These are phyloP conservation scores for Philhelius pedissequus DNA, from an alignment of 2,888 invertebrate species.

Conservation along the genomic window DNA sequence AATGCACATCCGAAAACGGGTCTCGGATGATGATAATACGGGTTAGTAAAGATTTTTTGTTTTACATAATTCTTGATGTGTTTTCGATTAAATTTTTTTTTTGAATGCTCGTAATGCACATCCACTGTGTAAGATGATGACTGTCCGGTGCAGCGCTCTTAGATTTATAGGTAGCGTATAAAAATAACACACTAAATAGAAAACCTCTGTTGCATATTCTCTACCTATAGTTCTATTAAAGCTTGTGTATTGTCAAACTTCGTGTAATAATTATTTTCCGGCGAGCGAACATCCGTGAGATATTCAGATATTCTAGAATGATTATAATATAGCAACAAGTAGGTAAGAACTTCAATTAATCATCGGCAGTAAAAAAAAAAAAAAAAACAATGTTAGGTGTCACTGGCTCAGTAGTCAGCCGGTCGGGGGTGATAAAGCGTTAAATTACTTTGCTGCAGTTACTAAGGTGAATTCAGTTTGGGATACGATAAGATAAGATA, in stretches of 20 bases:
- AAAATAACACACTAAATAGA: slow-evolving; percentile 41
- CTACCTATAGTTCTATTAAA: slow-evolving; percentile 2
- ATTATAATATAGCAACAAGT: slow-evolving; percentile 46
- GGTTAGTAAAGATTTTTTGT: background rate
- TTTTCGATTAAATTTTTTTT: background rate
- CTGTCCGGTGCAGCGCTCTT: slow-evolving; percentile 10
- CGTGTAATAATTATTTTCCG: slow-evolving; percentile 29
- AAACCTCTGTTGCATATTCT: background rate
- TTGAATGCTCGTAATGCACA: slow-evolving; percentile 37
- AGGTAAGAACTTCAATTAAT: slow-evolving; percentile 39
- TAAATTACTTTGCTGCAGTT: slow-evolving; percentile 5
- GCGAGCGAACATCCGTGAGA: slow-evolving; percentile 58
- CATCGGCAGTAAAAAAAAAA: background rate
- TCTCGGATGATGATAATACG: background rate
- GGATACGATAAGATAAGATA: slow-evolving; percentile 21
- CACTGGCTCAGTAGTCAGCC: background rate
- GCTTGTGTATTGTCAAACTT: slow-evolving; percentile 36
- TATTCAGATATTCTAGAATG: slow-evolving; percentile 48
- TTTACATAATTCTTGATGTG: background rate
- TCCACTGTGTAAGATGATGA: background rate
- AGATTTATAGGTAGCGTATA: slow-evolving; percentile 22
- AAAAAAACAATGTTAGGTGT: background rate
- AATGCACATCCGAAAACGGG: slow-evolving; percentile 26
- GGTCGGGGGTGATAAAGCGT: background rate
- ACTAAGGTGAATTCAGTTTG: background rate